Evolutionary conservation across 2,797 vertebrate species (phyloP).

Genomic region (Sebastes trivittatus): DNA sequence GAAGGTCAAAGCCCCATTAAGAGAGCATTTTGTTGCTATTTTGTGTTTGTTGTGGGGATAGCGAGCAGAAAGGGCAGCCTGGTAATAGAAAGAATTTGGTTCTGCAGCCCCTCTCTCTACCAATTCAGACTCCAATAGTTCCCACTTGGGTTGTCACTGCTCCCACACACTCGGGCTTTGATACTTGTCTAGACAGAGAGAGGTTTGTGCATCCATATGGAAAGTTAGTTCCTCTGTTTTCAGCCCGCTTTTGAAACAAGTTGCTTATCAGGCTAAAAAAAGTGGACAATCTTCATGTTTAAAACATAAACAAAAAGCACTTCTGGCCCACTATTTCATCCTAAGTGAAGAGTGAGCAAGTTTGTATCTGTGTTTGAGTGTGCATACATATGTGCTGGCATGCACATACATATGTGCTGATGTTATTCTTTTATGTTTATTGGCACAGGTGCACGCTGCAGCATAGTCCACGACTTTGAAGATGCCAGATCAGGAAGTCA

Average conservation of each 20-base stretch:
- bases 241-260: neutral
- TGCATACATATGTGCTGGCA: neutral
- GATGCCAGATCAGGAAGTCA: constrained; percentile 64
- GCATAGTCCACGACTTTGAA: constrained; percentile 59
- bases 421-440: constrained; percentile 61
- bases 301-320: neutral
- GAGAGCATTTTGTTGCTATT: constrained; percentile 58
- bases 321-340: neutral
- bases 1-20: constrained; percentile 65
- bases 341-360: neutral
- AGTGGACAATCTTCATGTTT: neutral
- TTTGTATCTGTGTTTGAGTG: neutral
- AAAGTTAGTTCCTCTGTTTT: constrained; percentile 1
- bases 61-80: constrained; percentile 37
- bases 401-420: constrained; percentile 16
- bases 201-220: constrained; percentile 18
- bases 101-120: constrained; percentile 26
- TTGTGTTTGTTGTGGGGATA: constrained; percentile 60
- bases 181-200: constrained; percentile 32
- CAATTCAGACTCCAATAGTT: constrained; percentile 17
- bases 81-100: constrained; percentile 47
- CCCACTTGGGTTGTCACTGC: constrained; percentile 16
- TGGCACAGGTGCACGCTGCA: constrained; percentile 66
- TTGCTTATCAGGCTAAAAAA: neutral
- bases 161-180: constrained; percentile 18